Percentiles rank a stretch among this genome's conserved stretches.
These are phyloP conservation scores for Phymorhynchus buccinoides DNA, from an alignment of 1,140 invertebrate genomes.

Conservation along the genomic window DNA sequence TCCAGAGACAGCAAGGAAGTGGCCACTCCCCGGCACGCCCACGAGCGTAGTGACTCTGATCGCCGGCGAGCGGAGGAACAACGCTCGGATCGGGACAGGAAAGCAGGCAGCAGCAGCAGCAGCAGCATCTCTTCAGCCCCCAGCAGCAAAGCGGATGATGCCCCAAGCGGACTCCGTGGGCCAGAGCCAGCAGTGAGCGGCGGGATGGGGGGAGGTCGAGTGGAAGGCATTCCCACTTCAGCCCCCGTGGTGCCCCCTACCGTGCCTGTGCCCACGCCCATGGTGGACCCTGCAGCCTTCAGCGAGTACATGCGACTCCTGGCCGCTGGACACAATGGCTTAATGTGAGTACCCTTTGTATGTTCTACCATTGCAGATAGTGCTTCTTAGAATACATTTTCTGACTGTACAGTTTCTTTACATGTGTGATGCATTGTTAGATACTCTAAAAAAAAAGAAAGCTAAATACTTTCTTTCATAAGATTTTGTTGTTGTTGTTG, in stretches of 20 bases:
- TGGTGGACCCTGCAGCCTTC: slow-evolving; percentile 46
- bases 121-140: not conserved
- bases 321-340: slow-evolving; percentile 49
- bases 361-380: too few species aligned
- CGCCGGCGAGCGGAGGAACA: not conserved
- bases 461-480: too few species aligned
- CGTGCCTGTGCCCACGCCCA: not conserved
- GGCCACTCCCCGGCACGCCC: not conserved
- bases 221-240: not conserved
- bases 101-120: not conserved
- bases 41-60: not conserved
- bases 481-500: too few species aligned
- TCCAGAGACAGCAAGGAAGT: not conserved
- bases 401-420: too few species aligned
- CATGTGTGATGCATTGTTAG: too few species aligned
- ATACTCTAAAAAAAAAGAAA: too few species aligned
- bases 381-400: too few species aligned
- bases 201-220: too few species aligned
- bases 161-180: not conserved
- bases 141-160: slow-evolving; percentile 2
- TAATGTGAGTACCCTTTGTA: slow-evolving; percentile 51
- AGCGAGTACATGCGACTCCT: slow-evolving; percentile 58
- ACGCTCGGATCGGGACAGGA: slow-evolving; percentile 11
- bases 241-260: not conserved
- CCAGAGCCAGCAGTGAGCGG: not conserved